Percentiles rank a stretch among this genome's conserved stretches.
phyloP scores from a whole-genome alignment of 2,113 vertebrate species.

The Bubo blakistoni region DNA sequence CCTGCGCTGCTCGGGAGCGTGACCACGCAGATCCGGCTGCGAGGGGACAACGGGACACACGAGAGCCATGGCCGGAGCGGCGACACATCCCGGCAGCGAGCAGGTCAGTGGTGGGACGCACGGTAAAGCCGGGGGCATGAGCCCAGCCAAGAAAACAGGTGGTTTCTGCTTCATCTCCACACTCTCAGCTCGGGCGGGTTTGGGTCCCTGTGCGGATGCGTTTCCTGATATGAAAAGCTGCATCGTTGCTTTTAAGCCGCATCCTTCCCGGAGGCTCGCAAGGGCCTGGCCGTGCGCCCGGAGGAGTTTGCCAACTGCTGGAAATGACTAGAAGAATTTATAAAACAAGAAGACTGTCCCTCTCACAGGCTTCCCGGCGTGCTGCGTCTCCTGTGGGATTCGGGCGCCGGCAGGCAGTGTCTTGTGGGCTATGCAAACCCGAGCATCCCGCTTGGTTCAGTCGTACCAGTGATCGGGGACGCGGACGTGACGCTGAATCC shows the following conservation, averaged over 20 bases:
- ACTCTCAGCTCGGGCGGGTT: rapidly evolving
- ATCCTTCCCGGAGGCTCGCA: background rate
- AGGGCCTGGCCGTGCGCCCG: background rate
- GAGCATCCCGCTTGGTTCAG: background rate
- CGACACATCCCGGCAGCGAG: background rate
- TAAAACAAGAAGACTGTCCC: background rate
- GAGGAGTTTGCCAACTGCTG: background rate
- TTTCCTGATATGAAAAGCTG: background rate
- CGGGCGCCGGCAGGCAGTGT: rapidly evolving
- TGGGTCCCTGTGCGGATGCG: background rate
- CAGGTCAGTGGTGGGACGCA: rapidly evolving
- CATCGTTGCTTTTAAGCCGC: background rate
- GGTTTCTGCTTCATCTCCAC: background rate
- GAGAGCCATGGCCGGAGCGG: rapidly evolving
- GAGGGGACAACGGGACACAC: rapidly evolving
- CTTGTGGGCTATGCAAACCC: background rate
- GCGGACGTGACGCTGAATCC: rapidly evolving
- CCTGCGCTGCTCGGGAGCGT: background rate
- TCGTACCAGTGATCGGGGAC: rapidly evolving
- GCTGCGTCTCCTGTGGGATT: background rate
- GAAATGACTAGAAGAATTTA: constrained; percentile 24
- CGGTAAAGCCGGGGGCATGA: rapidly evolving
- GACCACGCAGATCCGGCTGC: background rate
- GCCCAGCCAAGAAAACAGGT: rapidly evolving
- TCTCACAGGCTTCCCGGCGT: background rate